A percentile compares a stretch with the other conserved stretches of the same genome.
phyloP scores from a whole-genome alignment of 2,797 vertebrate genomes.

The Malurus leucopterus region DNA sequence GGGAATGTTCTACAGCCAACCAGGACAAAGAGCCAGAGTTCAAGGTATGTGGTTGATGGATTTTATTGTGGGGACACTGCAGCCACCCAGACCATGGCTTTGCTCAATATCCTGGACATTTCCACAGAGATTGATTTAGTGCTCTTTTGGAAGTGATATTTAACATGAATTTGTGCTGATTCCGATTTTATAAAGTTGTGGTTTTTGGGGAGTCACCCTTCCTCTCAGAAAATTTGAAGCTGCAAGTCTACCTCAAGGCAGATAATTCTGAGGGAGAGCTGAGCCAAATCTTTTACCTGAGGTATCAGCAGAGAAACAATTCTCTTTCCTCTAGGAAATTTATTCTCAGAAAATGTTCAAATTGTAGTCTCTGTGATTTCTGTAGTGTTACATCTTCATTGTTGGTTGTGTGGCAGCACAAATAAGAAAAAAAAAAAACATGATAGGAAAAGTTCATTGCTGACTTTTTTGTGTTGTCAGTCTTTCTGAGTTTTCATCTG shows the following conservation, averaged over 20 bases:
- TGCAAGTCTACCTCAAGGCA: not conserved
- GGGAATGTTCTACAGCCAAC: not conserved
- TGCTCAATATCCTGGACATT: rapidly evolving
- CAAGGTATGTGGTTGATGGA: rapidly evolving
- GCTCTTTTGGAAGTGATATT: not conserved
- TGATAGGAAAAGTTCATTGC: rapidly evolving
- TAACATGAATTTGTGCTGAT: not conserved
- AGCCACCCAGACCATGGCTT: not conserved
- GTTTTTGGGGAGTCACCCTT: not conserved
- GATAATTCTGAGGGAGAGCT: not conserved
- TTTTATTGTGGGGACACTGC: not conserved
- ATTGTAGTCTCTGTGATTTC: not conserved
- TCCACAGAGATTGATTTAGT: not conserved
- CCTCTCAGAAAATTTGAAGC: not conserved
- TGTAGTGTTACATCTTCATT: not conserved
- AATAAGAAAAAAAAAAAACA: too few species aligned
- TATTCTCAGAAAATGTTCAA: not conserved
- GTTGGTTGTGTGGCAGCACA: not conserved
- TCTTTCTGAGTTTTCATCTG: not conserved
- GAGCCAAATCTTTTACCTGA: not conserved
- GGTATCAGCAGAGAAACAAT: not conserved
- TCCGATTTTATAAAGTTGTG: not conserved
- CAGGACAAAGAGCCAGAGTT: not conserved
- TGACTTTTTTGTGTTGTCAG: not conserved
- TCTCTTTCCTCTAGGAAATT: not conserved